A percentile compares a stretch with the other conserved stretches of the same genome.
phyloP scores from a whole-genome alignment of 1,140 invertebrate species.

The Drosophila varians region DNA sequence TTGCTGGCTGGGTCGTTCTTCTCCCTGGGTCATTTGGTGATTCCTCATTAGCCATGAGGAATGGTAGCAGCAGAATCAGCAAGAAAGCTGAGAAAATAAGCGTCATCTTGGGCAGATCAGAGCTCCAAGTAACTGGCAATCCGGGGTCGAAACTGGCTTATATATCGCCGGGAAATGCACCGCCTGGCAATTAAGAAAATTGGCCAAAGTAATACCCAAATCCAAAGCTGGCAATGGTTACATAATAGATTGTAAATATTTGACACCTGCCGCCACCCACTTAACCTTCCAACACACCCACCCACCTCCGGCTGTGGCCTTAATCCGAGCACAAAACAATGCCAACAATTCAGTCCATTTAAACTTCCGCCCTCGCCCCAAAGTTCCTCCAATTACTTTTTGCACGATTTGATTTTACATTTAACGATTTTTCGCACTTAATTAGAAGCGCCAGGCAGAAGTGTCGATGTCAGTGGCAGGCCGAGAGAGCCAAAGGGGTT shows the following conservation, averaged over 20 bases:
- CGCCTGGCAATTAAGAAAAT: slow-evolving; percentile 71
- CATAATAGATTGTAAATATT: slow-evolving; percentile 77
- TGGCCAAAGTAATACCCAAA: slow-evolving; percentile 34
- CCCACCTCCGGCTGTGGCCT: slow-evolving; percentile 56
- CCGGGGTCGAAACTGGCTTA: slow-evolving; percentile 10
- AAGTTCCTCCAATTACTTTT: slow-evolving; percentile 75
- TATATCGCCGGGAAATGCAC: slow-evolving; percentile 18
- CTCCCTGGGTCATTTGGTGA: too few species aligned
- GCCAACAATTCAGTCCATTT: slow-evolving; percentile 61
- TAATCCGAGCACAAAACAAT: slow-evolving; percentile 67
- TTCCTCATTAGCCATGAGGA: slow-evolving; percentile 3
- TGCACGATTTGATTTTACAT: slow-evolving; percentile 83
- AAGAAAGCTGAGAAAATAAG: slow-evolving; percentile 11
- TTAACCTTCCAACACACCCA: slow-evolving; percentile 6
- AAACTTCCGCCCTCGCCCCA: neutral
- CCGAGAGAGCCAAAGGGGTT: slow-evolving; percentile 20
- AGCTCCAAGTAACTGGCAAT: slow-evolving; percentile 27
- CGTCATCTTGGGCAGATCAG: slow-evolving; percentile 28
- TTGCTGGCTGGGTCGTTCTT: neutral
- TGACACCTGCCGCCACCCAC: slow-evolving; percentile 51
- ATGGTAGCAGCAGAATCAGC: slow-evolving; percentile 26
- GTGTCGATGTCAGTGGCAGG: slow-evolving; percentile 76
- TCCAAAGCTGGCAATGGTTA: slow-evolving; percentile 40
- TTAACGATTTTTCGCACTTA: slow-evolving; percentile 84
- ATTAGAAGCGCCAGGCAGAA: slow-evolving; percentile 75